phyloP scores from a whole-genome alignment of 2,113 vertebrate genomes.

The Cranoglanis bouderius region DNA sequence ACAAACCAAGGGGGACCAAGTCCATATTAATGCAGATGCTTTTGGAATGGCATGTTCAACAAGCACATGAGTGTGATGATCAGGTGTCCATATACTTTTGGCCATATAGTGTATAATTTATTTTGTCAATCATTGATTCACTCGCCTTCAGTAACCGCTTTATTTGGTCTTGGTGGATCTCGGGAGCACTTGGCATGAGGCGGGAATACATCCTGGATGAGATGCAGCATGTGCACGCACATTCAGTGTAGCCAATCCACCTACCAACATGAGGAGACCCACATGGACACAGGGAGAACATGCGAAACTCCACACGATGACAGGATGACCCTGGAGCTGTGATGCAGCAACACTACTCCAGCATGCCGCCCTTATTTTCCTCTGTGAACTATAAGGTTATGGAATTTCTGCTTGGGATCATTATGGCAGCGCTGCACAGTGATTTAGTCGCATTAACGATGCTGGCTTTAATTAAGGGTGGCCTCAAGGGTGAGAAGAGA shows the following conservation, averaged over 20 bases:
- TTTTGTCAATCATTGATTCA: not conserved
- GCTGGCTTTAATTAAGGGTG: slow-evolving; percentile 29
- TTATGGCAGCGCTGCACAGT: slow-evolving; percentile 7
- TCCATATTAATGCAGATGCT: not conserved
- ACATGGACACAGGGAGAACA: not conserved
- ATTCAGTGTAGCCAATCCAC: not conserved
- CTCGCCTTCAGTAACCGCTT: not conserved
- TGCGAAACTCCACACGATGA: not conserved
- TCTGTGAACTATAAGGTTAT: not conserved
- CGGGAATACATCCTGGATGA: not conserved
- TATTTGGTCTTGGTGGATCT: not conserved
- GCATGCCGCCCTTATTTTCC: not conserved
- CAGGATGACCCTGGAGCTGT: not conserved
- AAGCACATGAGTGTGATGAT: not conserved
- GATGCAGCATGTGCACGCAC: not conserved
- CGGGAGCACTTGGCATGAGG: not conserved
- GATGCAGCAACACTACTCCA: not conserved
- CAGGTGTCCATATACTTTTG: not conserved
- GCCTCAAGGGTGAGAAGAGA: slow-evolving; percentile 28
- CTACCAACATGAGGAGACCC: not conserved
- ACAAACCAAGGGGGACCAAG: too few relatives aligned
- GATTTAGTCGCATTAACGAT: slow-evolving; percentile 47
- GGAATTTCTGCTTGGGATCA: not conserved
- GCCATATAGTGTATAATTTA: not conserved
- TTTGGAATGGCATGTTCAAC: not conserved